phyloP scores from a whole-genome alignment of 2,113 vertebrate species.

The Amphiprion percula region DNA sequence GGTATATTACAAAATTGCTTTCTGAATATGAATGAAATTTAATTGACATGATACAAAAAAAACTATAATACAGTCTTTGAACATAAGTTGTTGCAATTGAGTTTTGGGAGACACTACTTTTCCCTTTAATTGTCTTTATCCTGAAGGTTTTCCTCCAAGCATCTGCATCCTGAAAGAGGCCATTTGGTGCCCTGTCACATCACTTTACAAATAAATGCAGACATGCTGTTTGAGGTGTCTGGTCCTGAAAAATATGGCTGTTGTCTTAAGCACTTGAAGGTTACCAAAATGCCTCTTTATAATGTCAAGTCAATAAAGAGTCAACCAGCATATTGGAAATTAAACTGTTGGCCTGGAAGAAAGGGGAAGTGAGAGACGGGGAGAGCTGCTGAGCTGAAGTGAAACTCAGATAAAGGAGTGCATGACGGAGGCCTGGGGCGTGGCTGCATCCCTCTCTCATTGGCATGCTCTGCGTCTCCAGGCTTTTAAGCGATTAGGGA shows the following conservation, averaged over 20 bases:
- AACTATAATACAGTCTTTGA: too few species aligned
- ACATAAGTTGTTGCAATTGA: too few species aligned
- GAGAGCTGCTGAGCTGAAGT: conserved; percentile 44
- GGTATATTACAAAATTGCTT: too few species aligned
- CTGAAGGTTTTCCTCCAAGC: background rate
- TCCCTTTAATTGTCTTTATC: too few species aligned
- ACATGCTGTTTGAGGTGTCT: conserved; percentile 30
- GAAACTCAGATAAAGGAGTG: conserved; percentile 68
- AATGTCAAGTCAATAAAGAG: conserved; percentile 70
- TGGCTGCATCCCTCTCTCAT: conserved; percentile 63
- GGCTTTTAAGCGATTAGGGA: conserved; percentile 80
- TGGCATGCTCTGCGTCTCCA: conserved; percentile 72
- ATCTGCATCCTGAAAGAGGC: background rate
- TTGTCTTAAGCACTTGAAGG: conserved; percentile 39
- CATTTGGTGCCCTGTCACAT: background rate
- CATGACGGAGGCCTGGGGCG: conserved; percentile 70
- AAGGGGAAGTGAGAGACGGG: conserved; percentile 32
- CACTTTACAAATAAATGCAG: conserved; percentile 36
- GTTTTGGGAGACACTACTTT: background rate
- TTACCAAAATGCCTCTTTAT: conserved; percentile 55
- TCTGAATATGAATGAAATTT: too few species aligned
- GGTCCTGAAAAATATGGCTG: conserved; percentile 35
- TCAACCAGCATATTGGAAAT: conserved; percentile 65
- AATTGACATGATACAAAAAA: too few species aligned
- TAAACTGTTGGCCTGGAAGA: conserved; percentile 68